Evolutionary conservation across 2,797 vertebrate genomes (phyloP).

Genomic region (Neoniphon sammara): DNA sequence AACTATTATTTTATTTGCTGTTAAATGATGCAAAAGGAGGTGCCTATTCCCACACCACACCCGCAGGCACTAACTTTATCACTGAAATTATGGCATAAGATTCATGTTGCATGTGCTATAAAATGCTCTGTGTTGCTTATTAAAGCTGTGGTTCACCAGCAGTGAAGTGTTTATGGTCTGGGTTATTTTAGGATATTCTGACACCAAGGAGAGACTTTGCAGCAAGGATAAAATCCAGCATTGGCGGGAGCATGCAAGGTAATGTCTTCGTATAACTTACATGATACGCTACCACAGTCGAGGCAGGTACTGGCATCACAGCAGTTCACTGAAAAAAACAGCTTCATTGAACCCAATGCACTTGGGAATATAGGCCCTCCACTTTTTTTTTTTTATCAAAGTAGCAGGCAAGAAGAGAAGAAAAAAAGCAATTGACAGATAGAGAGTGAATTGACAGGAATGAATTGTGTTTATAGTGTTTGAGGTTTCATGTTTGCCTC

Average conservation of each 20-base stretch:
- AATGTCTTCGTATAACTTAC: constrained; percentile 49
- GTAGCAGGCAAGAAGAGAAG: constrained; percentile 28
- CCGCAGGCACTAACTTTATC: constrained; percentile 9
- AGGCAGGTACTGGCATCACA: constrained; percentile 34
- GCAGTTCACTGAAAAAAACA: background rate
- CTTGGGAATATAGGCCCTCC: background rate
- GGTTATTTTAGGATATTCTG: constrained; percentile 1
- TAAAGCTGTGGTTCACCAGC: constrained; percentile 19
- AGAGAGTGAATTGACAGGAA: constrained; percentile 59
- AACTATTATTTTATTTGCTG: constrained; percentile 38
- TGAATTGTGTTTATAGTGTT: constrained; percentile 70
- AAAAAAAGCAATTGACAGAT: constrained; percentile 47
- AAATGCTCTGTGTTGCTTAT: constrained; percentile 36
- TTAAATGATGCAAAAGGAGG: constrained; percentile 49
- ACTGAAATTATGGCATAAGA: constrained; percentile 52
- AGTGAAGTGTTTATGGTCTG: constrained; percentile 18
- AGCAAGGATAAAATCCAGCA: background rate
- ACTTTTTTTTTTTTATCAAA: constrained; percentile 17
- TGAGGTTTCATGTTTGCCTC: constrained; percentile 65
- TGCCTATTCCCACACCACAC: constrained; percentile 24
- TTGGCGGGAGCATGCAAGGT: constrained; percentile 40
- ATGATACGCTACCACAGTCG: constrained; percentile 42
- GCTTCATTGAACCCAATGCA: constrained; percentile 43
- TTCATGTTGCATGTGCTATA: constrained; percentile 46
- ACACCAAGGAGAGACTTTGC: background rate